Conservation (phyloP, 1,140 invertebrate genomes). For the Antheraea mylitta region DNA sequence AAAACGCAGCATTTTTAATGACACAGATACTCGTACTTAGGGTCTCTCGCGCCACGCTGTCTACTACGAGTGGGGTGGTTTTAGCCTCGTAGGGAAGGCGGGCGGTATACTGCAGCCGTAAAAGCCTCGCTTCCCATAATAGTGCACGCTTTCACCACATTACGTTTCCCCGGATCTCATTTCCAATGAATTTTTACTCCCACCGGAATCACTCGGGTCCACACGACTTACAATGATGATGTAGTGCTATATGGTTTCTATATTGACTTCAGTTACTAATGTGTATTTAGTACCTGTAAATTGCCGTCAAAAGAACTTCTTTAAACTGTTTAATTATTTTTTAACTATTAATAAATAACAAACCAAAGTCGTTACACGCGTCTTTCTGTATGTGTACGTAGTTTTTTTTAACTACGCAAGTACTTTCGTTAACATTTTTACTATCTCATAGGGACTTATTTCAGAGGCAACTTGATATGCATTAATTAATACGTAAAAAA, state of each 20-base stretch:
- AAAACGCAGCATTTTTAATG: slow-evolving; percentile 8
- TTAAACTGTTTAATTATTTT: too few species aligned
- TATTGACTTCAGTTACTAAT: too few species aligned
- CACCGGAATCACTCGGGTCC: slow-evolving; percentile 19
- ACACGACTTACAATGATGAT: neutral
- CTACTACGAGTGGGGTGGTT: slow-evolving; percentile 24
- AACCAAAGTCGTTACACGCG: too few species aligned
- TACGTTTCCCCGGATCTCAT: slow-evolving; percentile 55
- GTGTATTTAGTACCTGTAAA: too few species aligned
- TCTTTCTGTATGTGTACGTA: too few species aligned
- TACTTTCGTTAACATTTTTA: too few species aligned
- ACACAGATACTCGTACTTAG: neutral
- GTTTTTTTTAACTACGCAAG: too few species aligned
- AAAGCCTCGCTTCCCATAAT: slow-evolving; percentile 52
- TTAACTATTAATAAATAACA: too few species aligned
- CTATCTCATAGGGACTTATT: too few species aligned
- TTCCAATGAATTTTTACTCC: slow-evolving; percentile 58
- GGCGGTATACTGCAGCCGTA: slow-evolving; percentile 26
- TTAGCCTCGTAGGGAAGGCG: neutral
- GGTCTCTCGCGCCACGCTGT: slow-evolving; percentile 39
- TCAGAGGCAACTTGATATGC: too few species aligned
- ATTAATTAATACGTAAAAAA: too few species aligned
- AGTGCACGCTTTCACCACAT: slow-evolving; percentile 61
- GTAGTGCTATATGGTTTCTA: neutral
- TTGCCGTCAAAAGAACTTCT: too few species aligned